Percentiles rank a stretch among this genome's conserved stretches.
Conservation (phyloP, 2,113 vertebrate species). For the Pollimyrus isidori region DNA sequence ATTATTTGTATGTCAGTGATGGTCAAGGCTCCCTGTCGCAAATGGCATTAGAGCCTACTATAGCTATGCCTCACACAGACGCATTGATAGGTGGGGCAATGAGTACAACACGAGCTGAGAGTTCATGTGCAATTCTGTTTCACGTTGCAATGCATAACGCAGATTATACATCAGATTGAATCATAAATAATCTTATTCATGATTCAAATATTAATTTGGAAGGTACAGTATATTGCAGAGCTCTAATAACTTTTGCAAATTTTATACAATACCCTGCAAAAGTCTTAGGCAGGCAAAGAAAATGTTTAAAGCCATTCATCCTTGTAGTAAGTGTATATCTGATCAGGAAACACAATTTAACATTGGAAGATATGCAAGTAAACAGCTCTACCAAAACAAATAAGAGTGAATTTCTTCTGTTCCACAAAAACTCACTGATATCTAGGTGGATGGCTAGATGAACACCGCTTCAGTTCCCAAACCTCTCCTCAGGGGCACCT, state of each 20-base stretch:
- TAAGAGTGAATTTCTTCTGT: background rate
- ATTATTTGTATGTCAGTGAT: background rate
- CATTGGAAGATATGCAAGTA: background rate
- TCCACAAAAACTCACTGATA: background rate
- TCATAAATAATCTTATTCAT: background rate
- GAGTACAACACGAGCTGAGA: background rate
- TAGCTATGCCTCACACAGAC: background rate
- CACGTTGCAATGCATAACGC: background rate
- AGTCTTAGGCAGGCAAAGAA: background rate
- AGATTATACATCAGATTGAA: background rate
- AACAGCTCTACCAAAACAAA: background rate
- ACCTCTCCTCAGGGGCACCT: background rate
- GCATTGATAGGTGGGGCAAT: background rate
- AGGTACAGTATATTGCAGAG: background rate
- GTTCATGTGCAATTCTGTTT: background rate
- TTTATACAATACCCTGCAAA: background rate
- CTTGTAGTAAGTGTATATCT: background rate
- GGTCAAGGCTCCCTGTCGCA: background rate
- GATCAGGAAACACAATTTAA: background rate
- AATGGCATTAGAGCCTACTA: background rate
- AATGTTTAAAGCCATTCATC: background rate
- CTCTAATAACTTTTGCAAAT: background rate
- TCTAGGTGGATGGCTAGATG: background rate
- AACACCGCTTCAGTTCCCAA: background rate
- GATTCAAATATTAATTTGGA: background rate